phyloP scores from a whole-genome alignment of 2,888 invertebrate species.

The Dione juno region DNA sequence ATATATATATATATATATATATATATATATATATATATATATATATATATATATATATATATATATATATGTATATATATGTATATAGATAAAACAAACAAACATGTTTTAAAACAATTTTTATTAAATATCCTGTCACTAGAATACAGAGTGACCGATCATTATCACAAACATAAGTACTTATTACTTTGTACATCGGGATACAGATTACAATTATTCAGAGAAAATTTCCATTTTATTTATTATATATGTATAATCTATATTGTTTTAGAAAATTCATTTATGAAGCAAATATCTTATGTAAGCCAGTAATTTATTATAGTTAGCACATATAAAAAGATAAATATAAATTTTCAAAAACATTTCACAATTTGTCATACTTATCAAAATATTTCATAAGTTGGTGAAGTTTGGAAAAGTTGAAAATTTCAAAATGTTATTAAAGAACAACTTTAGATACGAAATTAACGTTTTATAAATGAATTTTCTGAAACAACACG shows the following conservation, averaged over 20 bases:
- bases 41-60: too few relatives aligned
- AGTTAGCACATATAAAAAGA: not conserved
- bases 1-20: too few relatives aligned
- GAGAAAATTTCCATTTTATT: not conserved
- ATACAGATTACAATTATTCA: conserved; percentile 6
- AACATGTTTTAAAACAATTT: not conserved
- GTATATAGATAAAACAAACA: not conserved
- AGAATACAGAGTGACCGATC: conserved; percentile 10
- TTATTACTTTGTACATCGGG: conserved; percentile 24
- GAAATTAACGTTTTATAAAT: not conserved
- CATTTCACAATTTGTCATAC: not conserved
- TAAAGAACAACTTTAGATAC: too few relatives aligned
- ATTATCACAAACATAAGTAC: conserved; percentile 21
- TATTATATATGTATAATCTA: not conserved
- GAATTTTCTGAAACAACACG: not conserved
- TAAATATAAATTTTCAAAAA: not conserved
- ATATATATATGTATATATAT: too few relatives aligned
- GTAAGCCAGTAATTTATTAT: too few relatives aligned
- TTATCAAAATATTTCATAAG: too few relatives aligned
- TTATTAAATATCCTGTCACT: conserved; percentile 21
- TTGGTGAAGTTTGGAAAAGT: not conserved
- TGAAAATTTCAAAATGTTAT: not conserved
- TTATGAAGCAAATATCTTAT: not conserved
- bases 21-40: too few relatives aligned
- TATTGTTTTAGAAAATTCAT: conserved; percentile 10